Evolutionary conservation across 1,140 invertebrate species (phyloP), one percentile per base, ranked within the genome.

Genomic region (Brachionus angularis): DNA sequence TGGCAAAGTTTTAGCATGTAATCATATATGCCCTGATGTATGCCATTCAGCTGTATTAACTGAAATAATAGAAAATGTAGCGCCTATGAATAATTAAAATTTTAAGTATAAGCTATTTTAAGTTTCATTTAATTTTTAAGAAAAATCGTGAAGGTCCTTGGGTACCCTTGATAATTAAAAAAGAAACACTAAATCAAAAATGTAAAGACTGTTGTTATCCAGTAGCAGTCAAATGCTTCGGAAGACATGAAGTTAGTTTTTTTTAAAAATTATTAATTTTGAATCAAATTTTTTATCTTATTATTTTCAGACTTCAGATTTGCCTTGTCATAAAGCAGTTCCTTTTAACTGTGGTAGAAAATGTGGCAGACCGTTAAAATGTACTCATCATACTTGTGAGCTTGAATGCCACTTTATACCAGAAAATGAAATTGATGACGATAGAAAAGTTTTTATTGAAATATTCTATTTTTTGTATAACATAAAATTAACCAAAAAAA

Each of bases 21-120:
- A 81, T 0, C 93, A 96, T 79, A 77, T 79, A 0, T 96, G 92
- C 80, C 84, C 85, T 46, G 84, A 84, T 0, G 72, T 80, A 18
- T 96, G 93, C 80, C 93, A 96, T 80, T 86, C 88, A 31, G 87
- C 87, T 75, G 87, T 93, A 5, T 83, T 86, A 72, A 85, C 88
- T 7, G 83, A 82, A 73, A 75, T 18, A 77, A 75, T 39, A 12
- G 25, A 36, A 49, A 58, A 58, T 34, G 34, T 31, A 49, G 25
- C 12, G 5, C 16, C n/a, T n/a, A 42, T 71, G 10, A 39, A 18
- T 23, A 77, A 83, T 83, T 73, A 80, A 74, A 75, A 73, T 14
- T 50, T 16, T 47, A 18, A 21, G 18, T 27, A 50, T 21, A 50
- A 25, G 16, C 7, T 23, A 50, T 25, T 3, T 23, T 50, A 10